Percentiles rank a stretch among this genome's conserved stretches.
Evolutionary conservation across 1,140 invertebrate genomes (phyloP).

Genomic region (Apis cerana): DNA sequence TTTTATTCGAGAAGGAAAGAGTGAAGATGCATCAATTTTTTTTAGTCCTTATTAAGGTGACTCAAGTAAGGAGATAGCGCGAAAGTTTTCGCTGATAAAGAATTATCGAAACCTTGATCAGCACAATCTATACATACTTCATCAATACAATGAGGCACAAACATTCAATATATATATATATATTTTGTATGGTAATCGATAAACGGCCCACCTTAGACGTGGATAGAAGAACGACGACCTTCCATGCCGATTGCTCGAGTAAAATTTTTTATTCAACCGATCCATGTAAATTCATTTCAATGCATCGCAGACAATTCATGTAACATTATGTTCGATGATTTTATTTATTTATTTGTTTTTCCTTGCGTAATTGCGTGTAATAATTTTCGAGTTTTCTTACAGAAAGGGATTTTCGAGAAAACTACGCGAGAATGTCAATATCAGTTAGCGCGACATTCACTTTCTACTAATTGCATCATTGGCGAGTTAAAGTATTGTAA

Average conservation of each 20-base stretch:
- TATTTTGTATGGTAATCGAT: background rate
- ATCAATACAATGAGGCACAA: background rate
- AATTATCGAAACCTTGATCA: slow-evolving; percentile 5
- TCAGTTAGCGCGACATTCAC: background rate
- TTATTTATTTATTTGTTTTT: background rate
- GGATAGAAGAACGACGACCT: background rate
- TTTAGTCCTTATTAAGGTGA: slow-evolving; percentile 2
- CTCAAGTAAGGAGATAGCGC: background rate
- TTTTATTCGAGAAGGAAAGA: background rate
- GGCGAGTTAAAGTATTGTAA: background rate
- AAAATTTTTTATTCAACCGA: background rate
- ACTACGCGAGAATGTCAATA: no score
- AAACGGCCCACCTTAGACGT: background rate
- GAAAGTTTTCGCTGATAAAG: slow-evolving; percentile 14
- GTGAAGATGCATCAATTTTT: background rate
- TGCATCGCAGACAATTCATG: no score
- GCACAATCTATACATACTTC: slow-evolving; percentile 1
- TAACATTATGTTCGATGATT: no score
- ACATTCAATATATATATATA: background rate
- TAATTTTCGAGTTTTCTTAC: background rate
- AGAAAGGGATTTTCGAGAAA: no score
- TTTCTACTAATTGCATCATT: background rate
- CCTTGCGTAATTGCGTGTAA: background rate
- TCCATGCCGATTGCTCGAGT: background rate
- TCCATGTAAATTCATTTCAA: no score